Base-by-base conservation (phyloP, 2,888 invertebrate species). In the Mimachlamys varia region DNA sequence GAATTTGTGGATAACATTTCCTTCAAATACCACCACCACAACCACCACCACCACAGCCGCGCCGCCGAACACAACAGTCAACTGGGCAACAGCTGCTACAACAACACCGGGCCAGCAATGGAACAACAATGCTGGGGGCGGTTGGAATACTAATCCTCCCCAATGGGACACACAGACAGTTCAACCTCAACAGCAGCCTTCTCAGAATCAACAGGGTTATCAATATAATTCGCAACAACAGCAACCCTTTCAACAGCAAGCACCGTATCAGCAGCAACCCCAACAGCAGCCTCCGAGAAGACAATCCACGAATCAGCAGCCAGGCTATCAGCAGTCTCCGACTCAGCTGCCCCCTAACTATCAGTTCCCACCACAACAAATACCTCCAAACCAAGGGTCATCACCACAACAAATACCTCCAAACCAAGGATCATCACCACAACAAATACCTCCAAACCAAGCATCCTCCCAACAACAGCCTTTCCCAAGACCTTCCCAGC, bases 321-420 rank as follows among this genome's bases (percentile, higher is more conserved):
- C 62, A n/a, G 22, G n/a, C n/a, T 62, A n/a, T n/a, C 62, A 62
- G 27, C 62, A 62, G 22, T 88, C 88, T 17, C 12, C 88, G 10
- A 33, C 53, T 37, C 53, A 88, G 27, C 53, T 53, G 10, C 33
- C 55, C 33, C 33, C 88, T 50, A 33, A 44, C 55, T 33, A 88
- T 17, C 50, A 44, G 5, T 33, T 88, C 27, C 88, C 88, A 0
- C 88, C 44, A 88, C 88, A 44, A 88, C 88, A 88, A n/a, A 44
- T 17, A 22, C 27, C 27, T 1, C 62, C n/a, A 27, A 88, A 88
- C n/a, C n/a, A n/a, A n/a, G n/a, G n/a, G n/a, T n/a, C n/a, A n/a
- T n/a, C n/a, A n/a, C n/a, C n/a, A n/a, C n/a, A n/a, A n/a, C n/a
- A n/a, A n/a, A n/a, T n/a, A n/a, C n/a, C n/a, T n/a, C n/a, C n/a